Evolutionary conservation across 1,140 invertebrate genomes (phyloP).

Genomic region (Leguminivora glycinivorella): DNA sequence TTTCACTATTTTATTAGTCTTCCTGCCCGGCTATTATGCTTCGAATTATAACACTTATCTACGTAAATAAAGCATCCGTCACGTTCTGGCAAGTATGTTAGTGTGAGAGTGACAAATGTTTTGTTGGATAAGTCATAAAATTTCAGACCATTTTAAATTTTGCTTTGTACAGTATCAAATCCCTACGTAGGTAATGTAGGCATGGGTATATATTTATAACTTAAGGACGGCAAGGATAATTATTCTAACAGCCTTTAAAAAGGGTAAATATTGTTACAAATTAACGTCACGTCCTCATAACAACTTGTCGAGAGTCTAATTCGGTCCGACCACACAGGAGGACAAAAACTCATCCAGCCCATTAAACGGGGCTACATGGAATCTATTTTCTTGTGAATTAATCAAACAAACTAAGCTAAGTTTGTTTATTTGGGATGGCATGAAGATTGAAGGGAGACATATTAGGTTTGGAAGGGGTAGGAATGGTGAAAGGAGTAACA

Average conservation of each 20-base stretch:
- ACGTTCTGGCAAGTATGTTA: no score
- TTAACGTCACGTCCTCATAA: not conserved
- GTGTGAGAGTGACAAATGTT: no score
- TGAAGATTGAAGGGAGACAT: not conserved
- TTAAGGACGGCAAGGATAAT: no score
- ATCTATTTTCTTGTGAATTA: constrained; percentile 7
- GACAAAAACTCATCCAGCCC: constrained; percentile 7
- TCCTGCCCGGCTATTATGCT: no score
- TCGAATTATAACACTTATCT: no score
- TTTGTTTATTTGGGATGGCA: constrained; percentile 7
- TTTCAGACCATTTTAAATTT: no score
- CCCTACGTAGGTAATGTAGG: no score
- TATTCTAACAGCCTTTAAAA: not conserved
- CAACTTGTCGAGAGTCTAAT: not conserved
- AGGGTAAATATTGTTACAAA: constrained; percentile 8
- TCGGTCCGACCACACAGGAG: constrained; percentile 13
- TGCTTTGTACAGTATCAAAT: no score
- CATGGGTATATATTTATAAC: no score
- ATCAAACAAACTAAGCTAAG: constrained; percentile 3
- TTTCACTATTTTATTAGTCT: no score
- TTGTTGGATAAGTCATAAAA: no score
- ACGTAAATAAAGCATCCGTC: no score
- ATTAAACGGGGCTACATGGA: not conserved
- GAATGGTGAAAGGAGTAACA: not conserved
- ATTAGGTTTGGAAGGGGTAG: not conserved